Evolutionary conservation across 2,888 invertebrate genomes (phyloP).

Genomic region (Sminthurinus aureus): DNA sequence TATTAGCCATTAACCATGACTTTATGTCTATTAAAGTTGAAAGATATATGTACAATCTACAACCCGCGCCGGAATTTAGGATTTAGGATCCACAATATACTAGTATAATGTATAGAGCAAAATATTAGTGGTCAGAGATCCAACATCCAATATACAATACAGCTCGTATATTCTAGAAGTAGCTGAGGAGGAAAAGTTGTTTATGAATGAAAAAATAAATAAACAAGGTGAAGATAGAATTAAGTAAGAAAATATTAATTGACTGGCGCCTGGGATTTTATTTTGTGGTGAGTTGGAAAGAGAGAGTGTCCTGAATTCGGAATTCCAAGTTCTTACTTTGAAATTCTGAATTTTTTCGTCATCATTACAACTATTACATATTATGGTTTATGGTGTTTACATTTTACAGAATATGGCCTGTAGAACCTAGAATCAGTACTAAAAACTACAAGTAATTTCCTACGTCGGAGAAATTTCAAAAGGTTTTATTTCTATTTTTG

Average conservation of each 20-base stretch:
- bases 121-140: neutral
- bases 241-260: conserved; percentile 4
- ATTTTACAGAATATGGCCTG: neutral
- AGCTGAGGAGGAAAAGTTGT: neutral
- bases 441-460: no score
- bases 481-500: no score
- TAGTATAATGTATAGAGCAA: neutral
- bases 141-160: neutral
- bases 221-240: neutral
- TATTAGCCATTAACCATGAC: no score
- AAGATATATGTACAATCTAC: neutral
- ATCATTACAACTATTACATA: no score
- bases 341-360: neutral
- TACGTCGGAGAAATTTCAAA: no score
- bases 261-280: neutral
- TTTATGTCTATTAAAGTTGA: neutral
- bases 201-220: neutral
- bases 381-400: conserved; percentile 13
- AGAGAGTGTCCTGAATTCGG: no score
- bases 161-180: neutral
- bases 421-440: no score
- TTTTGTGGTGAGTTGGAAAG: neutral
- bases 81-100: no score
- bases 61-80: no score
- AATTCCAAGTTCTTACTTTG: no score